A percentile compares a stretch with the other conserved stretches of the same genome.
Evolutionary conservation across 2,888 invertebrate genomes (phyloP).

Genomic region (Zaprionus bogoriensis): DNA sequence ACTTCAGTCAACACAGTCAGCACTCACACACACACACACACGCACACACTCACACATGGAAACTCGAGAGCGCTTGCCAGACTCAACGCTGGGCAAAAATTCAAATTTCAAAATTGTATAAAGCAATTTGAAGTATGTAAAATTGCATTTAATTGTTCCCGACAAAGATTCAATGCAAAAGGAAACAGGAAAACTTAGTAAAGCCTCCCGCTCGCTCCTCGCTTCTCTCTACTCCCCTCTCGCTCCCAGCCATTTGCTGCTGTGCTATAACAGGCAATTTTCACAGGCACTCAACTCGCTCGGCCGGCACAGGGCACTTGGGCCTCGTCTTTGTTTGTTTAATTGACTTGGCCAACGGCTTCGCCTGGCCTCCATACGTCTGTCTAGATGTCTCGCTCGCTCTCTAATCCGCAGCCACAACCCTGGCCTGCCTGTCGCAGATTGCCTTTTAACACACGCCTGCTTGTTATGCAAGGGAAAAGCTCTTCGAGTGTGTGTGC

Average conservation of each 20-base stretch:
- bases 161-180: conserved; percentile 56
- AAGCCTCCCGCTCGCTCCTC: conserved; percentile 1
- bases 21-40: conserved; percentile 19
- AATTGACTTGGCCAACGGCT: conserved; percentile 73
- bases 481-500: conserved; percentile 22
- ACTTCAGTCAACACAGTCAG: conserved; percentile 58
- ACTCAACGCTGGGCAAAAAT: conserved; percentile 40
- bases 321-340: conserved; percentile 70
- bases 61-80: conserved; percentile 1
- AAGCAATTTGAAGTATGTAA: conserved; percentile 76
- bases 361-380: conserved; percentile 13
- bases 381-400: no score
- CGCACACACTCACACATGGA: conserved; percentile 17
- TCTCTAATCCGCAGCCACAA: conserved; percentile 21
- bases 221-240: not conserved
- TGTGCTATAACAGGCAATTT: conserved; percentile 63
- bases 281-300: conserved; percentile 48
- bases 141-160: conserved; percentile 76
- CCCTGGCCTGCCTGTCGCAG: conserved; percentile 41
- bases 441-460: conserved; percentile 52
- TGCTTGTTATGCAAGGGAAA: conserved; percentile 65
- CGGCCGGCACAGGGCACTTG: conserved; percentile 22
- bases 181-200: conserved; percentile 67
- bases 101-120: conserved; percentile 65
- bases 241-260: not conserved